Evolutionary conservation across 2,888 invertebrate species (phyloP), one percentile per base, ranked within the genome.

Genomic region (Cartodere bifasciata): DNA sequence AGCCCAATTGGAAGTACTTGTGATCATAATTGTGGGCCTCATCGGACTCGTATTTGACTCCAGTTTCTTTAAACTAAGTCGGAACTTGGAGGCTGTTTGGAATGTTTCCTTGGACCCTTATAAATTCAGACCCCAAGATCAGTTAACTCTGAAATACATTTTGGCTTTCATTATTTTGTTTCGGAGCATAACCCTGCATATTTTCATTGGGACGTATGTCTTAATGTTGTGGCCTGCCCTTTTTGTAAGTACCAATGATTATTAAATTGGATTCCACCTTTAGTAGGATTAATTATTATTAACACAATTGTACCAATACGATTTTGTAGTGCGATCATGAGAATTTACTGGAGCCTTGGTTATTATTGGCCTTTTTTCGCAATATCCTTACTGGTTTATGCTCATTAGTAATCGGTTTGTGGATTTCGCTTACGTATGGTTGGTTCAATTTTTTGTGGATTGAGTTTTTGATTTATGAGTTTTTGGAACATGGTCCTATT

Each of bases 21-120:
- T 68, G 31, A 63, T 68, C 60, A 64, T 65, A 3, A 39, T 68
- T n/a, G 40, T 67, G 26, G 69, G 69, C 17, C 59, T 69, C 15
- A 41, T 64, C 38, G 52, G 62, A 27, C 65, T 66, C 2, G 63
- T 67, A 30, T 65, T 68, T 39, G 70, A 70, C 43, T 64, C 65
- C 7, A 68, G 68, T 2, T 57, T 68, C 34, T 65, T 69, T 47
- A 63, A 65, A 54, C 60, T 70, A 27, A 64, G 65, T 42, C 57
- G 63, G 32, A 68, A 70, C 54, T 53, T 70, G 37, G 63, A 65
- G 47, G 64, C 67, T 63, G 63, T 70, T 36, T 70, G 70, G 70
- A 59, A 63, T 35, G 60, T 67, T 56, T 47, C 48, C 12, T 62
- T 70, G 62, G 65, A 68, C 2, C 45, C 43, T 2, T 59, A 61